A percentile compares a stretch with the other conserved stretches of the same genome.
These are phyloP conservation scores for Aviceda subcristata DNA, from an alignment of 2,113 vertebrate genomes.

Conservation along the genomic window DNA sequence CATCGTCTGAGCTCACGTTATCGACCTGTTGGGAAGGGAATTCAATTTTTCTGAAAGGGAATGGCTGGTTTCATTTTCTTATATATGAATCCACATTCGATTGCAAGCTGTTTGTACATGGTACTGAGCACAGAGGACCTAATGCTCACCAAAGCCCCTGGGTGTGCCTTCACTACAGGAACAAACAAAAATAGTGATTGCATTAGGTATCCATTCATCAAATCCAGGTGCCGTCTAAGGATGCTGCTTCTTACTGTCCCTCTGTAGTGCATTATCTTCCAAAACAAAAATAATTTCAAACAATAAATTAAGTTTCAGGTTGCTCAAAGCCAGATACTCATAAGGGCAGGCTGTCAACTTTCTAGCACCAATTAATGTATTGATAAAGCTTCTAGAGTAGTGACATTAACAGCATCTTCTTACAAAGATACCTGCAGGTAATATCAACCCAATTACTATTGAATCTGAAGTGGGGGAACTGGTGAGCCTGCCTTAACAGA, in stretches of 20 bases:
- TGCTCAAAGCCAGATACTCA: neutral
- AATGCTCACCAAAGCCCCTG: neutral
- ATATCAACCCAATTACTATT: conserved; percentile 51
- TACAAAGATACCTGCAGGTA: conserved; percentile 46
- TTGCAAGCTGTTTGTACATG: neutral
- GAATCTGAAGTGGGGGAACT: conserved; percentile 2
- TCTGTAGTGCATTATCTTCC: neutral
- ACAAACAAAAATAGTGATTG: conserved; percentile 20
- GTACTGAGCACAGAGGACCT: neutral
- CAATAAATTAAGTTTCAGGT: neutral
- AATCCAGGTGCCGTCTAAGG: neutral
- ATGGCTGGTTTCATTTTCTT: conserved; percentile 23
- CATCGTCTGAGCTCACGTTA: neutral
- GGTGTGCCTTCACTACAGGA: neutral
- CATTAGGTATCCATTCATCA: neutral
- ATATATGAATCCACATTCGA: neutral
- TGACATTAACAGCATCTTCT: conserved; percentile 43
- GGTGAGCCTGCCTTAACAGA: conserved; percentile 20
- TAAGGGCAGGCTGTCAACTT: neutral
- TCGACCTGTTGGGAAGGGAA: neutral
- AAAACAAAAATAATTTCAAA: conserved; percentile 18
- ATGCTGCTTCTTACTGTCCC: neutral
- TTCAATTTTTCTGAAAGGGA: conserved; percentile 24
- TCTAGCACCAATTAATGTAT: conserved; percentile 34
- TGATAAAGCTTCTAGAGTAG: conserved; percentile 28